Evolutionary conservation across 64 coral and sea anemone species (phyloP), one percentile per base, ranked within the genome.

Genomic region (Porites lutea): DNA sequence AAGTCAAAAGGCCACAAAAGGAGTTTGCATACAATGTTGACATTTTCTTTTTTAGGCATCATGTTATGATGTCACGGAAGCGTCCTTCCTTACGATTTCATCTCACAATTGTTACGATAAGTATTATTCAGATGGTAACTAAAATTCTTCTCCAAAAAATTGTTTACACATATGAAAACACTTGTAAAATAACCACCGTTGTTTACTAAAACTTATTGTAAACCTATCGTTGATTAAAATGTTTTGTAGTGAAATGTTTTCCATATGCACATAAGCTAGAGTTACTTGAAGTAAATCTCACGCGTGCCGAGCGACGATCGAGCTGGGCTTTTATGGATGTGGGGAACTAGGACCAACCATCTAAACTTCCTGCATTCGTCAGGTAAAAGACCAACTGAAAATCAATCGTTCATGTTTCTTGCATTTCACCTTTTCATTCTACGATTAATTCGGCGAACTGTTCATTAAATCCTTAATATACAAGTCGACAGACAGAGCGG

Each of bases 401-500:
- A 12, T 20, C 49, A 19, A 1, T 10, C 22, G 22, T 66, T 4
- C 13, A 49, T 69, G 46, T 67, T 84, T 80, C 14, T 43, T 4
- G 18, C 4, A 48, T 51, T 68, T 19, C 48, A 47, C 9, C 9
- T 74, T 16, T 18, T 52, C 15, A 68, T 65, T 51, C 8, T 51
- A 44, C 27, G 27, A 37, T 37, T 37, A 19, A 65, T 8, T 52
- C 58, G 15, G 2, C 5, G 19, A 60, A 47, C n/a, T 37, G 27
- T 37, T 69, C 62, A 84, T 68, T 84, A 65, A 68, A 16, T 3
- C 19, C 10, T 50, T 69, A 68, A 66, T 68, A 84, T 84, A 18
- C 45, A 27, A 48, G 18, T 68, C 27, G 27, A 37, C 27, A 37
- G 27, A 37, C 27, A 37, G 27, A 37, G 27, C 27, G 27, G 27